Percentiles rank a stretch among this genome's conserved stretches.
These are phyloP conservation scores for Lethrus apterus DNA, from an alignment of 1,140 invertebrate genomes.

Conservation along the genomic window DNA sequence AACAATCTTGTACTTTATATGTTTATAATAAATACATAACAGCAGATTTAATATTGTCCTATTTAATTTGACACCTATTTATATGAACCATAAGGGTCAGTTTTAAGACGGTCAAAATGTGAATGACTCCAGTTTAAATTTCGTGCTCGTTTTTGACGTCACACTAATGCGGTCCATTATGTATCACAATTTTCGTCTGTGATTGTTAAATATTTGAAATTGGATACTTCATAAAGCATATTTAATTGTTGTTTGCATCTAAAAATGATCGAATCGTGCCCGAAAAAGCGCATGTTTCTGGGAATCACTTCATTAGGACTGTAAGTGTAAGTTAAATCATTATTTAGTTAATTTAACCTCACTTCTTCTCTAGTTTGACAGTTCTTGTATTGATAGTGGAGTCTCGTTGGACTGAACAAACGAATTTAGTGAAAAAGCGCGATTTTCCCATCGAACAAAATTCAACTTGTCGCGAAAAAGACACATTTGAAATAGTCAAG, in stretches of 20 bases:
- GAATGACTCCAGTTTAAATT: too few species aligned
- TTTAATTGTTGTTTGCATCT: not conserved
- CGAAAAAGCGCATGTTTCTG: constrained; percentile 59
- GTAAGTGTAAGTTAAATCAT: constrained; percentile 40
- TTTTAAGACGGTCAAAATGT: too few species aligned
- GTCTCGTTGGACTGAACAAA: constrained; percentile 58
- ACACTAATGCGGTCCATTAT: too few species aligned
- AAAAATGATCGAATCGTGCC: constrained; percentile 60
- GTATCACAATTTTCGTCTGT: too few species aligned
- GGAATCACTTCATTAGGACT: constrained; percentile 53
- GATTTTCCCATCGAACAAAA: constrained; percentile 63
- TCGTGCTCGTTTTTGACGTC: too few species aligned
- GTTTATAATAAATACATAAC: too few species aligned
- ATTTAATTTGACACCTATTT: too few species aligned
- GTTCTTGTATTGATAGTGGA: constrained; percentile 70
- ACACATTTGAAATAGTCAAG: constrained; percentile 59
- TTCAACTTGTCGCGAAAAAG: constrained; percentile 63
- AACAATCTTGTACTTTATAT: too few species aligned
- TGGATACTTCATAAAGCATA: not conserved
- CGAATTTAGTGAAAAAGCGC: constrained; percentile 46
- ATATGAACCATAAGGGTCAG: too few species aligned
- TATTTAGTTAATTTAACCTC: constrained; percentile 17
- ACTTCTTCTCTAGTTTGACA: constrained; percentile 54
- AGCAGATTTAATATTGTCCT: too few species aligned
- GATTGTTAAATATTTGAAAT: not conserved